Evolutionary conservation across 2,113 vertebrate species (phyloP), one percentile per base, ranked within the genome.

Genomic region (Gulo gulo): DNA sequence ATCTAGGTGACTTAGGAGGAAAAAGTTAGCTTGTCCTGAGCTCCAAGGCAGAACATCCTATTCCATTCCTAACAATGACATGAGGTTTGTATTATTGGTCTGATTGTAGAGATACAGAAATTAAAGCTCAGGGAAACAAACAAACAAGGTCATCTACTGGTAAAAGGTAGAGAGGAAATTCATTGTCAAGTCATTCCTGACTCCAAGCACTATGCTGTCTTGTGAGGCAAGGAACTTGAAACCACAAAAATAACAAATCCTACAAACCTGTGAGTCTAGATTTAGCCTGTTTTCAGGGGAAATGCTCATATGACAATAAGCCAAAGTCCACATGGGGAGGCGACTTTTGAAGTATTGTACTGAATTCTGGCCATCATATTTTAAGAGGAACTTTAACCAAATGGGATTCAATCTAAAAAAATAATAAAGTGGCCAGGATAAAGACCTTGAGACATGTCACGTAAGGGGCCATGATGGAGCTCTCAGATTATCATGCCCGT

Each of bases 371-470:
- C 42, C 26, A 47, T 76, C 26, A 10, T 82, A 92, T 47, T 90
- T 94, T 83, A 92, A 59, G 12, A 95, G 24, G 13, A 6, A 59
- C 10, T 88, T 97, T 86, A 89, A 63, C 7, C 45, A 85, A 97
- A 67, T 80, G 14, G 83, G 42, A 71, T 11, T 47, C 16, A 57
- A 79, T 73, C 42, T 91, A 31, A 52, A 36, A 71, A n/a, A 63
- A 14, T 29, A 59, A 45, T 57, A 21, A 61, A 52, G 24, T 91
- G 61, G 31, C 29, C 10, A 50, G 34, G 81, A 85, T 52, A 67
- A 67, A 94, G 42, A 55, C 91, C 50, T 4, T 2, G 18, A 97
- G 71, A 78, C 29, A 76, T 7, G 14, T 42, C 39, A 52, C 3
- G 3, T 50, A 59, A 73, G 52, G 20, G 45, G 45, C 36, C 65